Conservation (phyloP, 2,888 invertebrate genomes). For the Tachina fera region DNA sequence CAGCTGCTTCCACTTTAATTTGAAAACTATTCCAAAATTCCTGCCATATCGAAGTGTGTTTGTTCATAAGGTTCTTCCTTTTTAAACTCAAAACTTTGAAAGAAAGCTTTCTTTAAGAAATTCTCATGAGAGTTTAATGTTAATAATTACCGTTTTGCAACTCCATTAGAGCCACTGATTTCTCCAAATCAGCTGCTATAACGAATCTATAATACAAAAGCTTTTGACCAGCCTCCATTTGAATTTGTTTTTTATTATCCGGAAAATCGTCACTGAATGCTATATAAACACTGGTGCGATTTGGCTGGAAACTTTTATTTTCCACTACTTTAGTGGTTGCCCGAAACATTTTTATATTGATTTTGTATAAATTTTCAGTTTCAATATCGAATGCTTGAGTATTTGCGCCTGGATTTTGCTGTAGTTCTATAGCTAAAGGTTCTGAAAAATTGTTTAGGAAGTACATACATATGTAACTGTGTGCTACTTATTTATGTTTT, state of each 20-base stretch:
- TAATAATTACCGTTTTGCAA: slow-evolving; percentile 77
- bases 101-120: background rate
- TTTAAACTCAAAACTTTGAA: slow-evolving; percentile 52
- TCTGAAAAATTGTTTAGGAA: slow-evolving; percentile 65
- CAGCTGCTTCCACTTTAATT: slow-evolving; percentile 84
- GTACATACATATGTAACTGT: background rate
- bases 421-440: slow-evolving; percentile 72
- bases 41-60: slow-evolving; percentile 84
- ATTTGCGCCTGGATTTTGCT: slow-evolving; percentile 72
- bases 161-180: slow-evolving; percentile 83
- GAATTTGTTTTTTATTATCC: slow-evolving; percentile 73
- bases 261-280: slow-evolving; percentile 75
- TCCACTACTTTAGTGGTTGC: slow-evolving; percentile 79
- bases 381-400: slow-evolving; percentile 75
- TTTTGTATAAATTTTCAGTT: slow-evolving; percentile 29
- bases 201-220: slow-evolving; percentile 83
- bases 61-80: slow-evolving; percentile 81
- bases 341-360: slow-evolving; percentile 58
- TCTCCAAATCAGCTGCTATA: slow-evolving; percentile 84
- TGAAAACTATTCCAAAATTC: slow-evolving; percentile 84
- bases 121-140: background rate
- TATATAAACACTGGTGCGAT: slow-evolving; percentile 75
- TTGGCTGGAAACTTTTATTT: slow-evolving; percentile 76
- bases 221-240: slow-evolving; percentile 74
- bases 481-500: background rate